These are phyloP conservation scores for Chorisops tibialis DNA, from an alignment of 2,888 invertebrate species.

Conservation along the genomic window DNA sequence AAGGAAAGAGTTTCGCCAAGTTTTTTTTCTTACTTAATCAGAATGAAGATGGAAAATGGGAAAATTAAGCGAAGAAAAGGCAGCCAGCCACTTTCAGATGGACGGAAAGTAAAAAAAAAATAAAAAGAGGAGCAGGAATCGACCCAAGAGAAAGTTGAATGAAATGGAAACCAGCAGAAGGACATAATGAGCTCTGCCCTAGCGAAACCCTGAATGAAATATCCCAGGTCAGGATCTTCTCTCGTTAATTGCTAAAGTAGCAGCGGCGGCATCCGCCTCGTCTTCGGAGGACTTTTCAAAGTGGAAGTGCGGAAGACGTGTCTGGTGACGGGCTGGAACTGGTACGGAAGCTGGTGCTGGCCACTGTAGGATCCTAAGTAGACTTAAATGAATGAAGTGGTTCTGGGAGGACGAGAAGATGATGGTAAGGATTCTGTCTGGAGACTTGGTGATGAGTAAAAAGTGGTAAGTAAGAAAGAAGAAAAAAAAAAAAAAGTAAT, in stretches of 20 bases:
- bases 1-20: slow-evolving; percentile 28
- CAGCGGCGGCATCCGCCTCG: slow-evolving; percentile 18
- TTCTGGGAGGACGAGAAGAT: neutral
- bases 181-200: slow-evolving; percentile 24
- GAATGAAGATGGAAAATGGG: slow-evolving; percentile 29
- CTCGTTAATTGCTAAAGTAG: slow-evolving; percentile 32
- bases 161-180: slow-evolving; percentile 32
- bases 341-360: neutral
- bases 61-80: slow-evolving; percentile 31
- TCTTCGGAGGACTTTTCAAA: slow-evolving; percentile 8
- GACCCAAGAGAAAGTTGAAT: slow-evolving; percentile 30
- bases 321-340: neutral
- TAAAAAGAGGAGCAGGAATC: slow-evolving; percentile 16
- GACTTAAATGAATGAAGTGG: slow-evolving; percentile 24
- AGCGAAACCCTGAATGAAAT: slow-evolving; percentile 21
- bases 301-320: neutral
- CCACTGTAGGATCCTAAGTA: slow-evolving; percentile 16
- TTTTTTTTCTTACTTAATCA: slow-evolving; percentile 28
- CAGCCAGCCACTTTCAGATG: neutral
- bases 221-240: slow-evolving; percentile 30
- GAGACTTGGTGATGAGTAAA: slow-evolving; percentile 22
- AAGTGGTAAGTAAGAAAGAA: slow-evolving; percentile 25
- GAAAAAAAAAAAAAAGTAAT: slow-evolving; percentile 23
- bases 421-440: slow-evolving; percentile 18
- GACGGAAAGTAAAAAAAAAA: slow-evolving; percentile 7